A percentile compares a stretch with the other conserved stretches of the same genome.
These are phyloP conservation scores for Drosophila eugracilis DNA, from an alignment of 1,140 invertebrate genomes.

Conservation along the genomic window DNA sequence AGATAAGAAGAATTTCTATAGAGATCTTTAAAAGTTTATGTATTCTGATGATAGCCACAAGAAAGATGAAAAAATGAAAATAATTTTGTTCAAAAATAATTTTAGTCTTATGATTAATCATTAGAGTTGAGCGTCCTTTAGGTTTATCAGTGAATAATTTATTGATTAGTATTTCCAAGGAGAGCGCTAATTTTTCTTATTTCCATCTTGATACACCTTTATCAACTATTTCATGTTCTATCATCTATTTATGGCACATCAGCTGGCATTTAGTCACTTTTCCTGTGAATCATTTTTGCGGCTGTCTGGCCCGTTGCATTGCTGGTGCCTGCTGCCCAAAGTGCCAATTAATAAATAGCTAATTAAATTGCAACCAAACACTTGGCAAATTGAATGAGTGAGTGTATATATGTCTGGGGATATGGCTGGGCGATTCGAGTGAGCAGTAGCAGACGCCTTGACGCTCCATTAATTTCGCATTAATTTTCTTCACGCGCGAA, in stretches of 20 bases:
- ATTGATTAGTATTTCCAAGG: no score
- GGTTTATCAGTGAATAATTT: no score
- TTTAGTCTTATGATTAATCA: no score
- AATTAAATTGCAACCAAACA: constrained; percentile 71
- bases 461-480: constrained; percentile 81
- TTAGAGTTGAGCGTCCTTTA: no score
- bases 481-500: constrained; percentile 77
- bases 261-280: constrained; percentile 4
- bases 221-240: no score
- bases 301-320: constrained; percentile 14
- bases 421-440: constrained; percentile 44
- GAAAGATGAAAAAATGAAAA: no score
- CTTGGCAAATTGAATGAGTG: constrained; percentile 40
- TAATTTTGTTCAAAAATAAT: no score
- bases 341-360: constrained; percentile 70
- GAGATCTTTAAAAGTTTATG: no score
- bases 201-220: no score
- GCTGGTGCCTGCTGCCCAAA: constrained; percentile 16
- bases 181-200: no score
- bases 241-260: no score
- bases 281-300: constrained; percentile 19
- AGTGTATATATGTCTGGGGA: constrained; percentile 30
- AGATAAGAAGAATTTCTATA: no score
- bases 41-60: neutral
- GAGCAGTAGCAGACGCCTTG: constrained; percentile 58